Conservation (phyloP, 2,113 vertebrate species). For the Gymnobelideus leadbeateri region DNA sequence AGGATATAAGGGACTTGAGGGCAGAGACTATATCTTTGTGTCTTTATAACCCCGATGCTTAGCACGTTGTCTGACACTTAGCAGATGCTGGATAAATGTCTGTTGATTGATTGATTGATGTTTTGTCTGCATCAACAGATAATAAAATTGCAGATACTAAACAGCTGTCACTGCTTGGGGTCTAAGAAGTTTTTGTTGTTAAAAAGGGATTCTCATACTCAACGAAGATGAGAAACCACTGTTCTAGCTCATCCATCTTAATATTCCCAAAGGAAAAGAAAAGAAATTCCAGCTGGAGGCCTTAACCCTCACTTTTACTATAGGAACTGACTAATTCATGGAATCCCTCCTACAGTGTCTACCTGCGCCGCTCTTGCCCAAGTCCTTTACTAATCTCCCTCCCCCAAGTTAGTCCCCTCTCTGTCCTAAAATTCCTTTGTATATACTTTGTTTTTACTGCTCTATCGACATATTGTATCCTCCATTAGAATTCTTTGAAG, state of each 20-base stretch:
- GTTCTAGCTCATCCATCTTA: background rate
- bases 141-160: background rate
- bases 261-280: background rate
- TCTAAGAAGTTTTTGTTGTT: background rate
- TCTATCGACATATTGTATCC: background rate
- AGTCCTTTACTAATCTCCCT: background rate
- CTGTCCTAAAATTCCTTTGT: background rate
- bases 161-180: background rate
- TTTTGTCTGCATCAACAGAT: background rate
- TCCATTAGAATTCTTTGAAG: background rate
- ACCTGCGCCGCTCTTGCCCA: background rate
- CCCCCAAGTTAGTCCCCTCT: background rate
- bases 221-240: background rate
- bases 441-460: background rate
- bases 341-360: background rate
- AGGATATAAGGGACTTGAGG: background rate
- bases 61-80: background rate
- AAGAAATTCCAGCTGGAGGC: background rate
- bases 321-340: background rate
- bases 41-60: background rate
- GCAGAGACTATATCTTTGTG: background rate
- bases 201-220: background rate
- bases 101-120: background rate
- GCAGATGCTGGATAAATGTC: background rate
- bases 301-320: background rate